These are phyloP conservation scores for Catagonus wagneri DNA, from an alignment of 2,113 vertebrate genomes.

Conservation along the genomic window DNA sequence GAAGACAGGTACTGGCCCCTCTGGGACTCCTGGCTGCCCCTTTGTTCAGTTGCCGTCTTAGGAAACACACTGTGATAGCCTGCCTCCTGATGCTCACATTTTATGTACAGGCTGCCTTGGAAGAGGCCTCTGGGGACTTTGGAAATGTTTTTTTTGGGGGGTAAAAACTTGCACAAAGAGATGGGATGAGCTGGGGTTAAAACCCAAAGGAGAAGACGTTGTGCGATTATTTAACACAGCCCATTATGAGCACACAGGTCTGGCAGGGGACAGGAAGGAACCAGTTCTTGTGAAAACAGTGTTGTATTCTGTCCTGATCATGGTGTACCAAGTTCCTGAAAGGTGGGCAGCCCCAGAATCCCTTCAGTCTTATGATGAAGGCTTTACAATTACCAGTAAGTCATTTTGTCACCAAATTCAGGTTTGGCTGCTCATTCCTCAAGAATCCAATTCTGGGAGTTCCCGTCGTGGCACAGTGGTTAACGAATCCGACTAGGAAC, in stretches of 20 bases:
- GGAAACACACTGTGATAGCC: rapidly evolving
- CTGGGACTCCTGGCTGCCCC: rapidly evolving
- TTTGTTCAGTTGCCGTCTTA: no score
- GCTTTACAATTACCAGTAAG: neutral
- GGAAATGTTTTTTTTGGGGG: neutral
- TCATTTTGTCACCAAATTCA: neutral
- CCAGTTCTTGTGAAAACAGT: neutral
- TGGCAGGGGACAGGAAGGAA: neutral
- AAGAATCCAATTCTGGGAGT: neutral
- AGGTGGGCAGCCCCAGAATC: neutral
- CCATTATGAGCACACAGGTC: neutral
- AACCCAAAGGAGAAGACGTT: neutral
- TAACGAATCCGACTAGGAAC: no score
- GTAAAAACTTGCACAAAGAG: neutral
- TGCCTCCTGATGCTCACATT: neutral
- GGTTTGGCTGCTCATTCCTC: neutral
- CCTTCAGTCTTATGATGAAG: neutral
- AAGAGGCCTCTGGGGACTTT: neutral
- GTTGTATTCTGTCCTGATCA: neutral
- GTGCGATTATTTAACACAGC: neutral
- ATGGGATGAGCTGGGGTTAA: neutral
- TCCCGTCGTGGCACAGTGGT: no score
- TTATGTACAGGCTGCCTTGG: no score
- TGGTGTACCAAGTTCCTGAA: neutral
- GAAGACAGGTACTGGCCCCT: neutral